Base-by-base conservation (phyloP, 1,140 invertebrate genomes). In the Bursaphelenchus mucronatus region DNA sequence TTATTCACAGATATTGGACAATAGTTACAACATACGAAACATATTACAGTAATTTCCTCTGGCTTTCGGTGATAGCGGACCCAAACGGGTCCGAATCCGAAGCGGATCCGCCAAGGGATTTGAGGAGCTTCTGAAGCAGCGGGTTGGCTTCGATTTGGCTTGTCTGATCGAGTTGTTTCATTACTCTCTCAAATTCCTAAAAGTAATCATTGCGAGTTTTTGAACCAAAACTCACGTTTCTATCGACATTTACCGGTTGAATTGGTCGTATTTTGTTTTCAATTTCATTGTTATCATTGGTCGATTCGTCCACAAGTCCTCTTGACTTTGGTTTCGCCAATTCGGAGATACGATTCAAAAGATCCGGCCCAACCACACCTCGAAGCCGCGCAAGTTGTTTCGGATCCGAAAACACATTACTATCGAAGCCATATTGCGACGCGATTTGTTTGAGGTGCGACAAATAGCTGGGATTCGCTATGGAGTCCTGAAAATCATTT, bases 161-260 rank as follows among this genome's bases (percentile, higher is more conserved):
- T 1, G 30, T 30, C 5, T 30, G 30, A 30, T 30, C 30, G 30
- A 30, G 30, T 5, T 30, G 30, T 5, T 30, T 30, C 30, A 59
- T 11, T n/a, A 39, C 57, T 4, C 39, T 39, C 45, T 59, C 13
- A 39, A 59, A 59, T n/a, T 59, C 57, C 57, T 59, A 15, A 45
- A 59, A 39, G 52, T 13, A 11, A 40, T 39, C 8, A 19, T 17
- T 11, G 40, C 1, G 11, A 43, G 1, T 2, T 30, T 44, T 3
- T 44, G 19, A 11, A 2, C 2, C 1, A 50, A n/a, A 59, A 59
- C 57, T 43, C 13, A 59, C 57, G 15, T 59, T 44, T 59, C 52
- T 44, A 17, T 59, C 52, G 11, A 59, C 57, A 44, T 59, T 59
- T 45, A 11, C 41, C 57, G 57, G 57, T 11, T 9, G 57, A 59